phyloP scores from a whole-genome alignment of 53 echinoderm and acorn worm genomes.

The Paracentrotus lividus region DNA sequence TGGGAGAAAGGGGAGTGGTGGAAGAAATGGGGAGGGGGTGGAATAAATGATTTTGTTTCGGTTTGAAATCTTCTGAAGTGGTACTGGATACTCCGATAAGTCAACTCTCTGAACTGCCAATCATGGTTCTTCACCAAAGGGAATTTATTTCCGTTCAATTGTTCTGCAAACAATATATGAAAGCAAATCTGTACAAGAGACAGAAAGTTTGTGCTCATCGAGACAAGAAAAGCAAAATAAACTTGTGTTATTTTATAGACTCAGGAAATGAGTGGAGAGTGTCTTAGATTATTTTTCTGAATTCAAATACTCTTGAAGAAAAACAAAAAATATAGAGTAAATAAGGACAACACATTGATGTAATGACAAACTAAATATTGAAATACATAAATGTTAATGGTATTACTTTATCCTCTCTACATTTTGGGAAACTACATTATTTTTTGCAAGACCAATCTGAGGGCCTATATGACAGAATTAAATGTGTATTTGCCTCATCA shows the following conservation, averaged over 20 bases:
- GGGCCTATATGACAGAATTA: too few relatives aligned
- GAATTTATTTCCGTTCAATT: slow-evolving; percentile 46
- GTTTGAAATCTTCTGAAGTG: slow-evolving; percentile 52
- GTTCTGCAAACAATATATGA: slow-evolving; percentile 58
- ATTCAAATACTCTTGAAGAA: neutral
- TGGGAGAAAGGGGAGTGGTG: neutral
- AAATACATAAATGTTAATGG: too few relatives aligned
- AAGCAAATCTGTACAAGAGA: slow-evolving; percentile 22
- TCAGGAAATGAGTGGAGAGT: neutral
- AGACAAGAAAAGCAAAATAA: slow-evolving; percentile 2
- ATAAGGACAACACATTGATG: neutral
- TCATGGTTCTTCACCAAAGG: neutral
- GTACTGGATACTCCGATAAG: slow-evolving; percentile 14
- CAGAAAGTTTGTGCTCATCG: neutral
- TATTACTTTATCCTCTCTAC: too few relatives aligned
- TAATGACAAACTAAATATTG: too few relatives aligned
- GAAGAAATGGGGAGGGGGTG: slow-evolving; percentile 14
- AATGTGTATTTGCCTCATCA: neutral
- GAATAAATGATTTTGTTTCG: slow-evolving; percentile 48
- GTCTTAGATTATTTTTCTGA: neutral
- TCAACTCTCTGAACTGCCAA: slow-evolving; percentile 37
- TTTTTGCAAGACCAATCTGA: too few relatives aligned
- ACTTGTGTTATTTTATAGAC: too few relatives aligned
- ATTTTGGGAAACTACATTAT: too few relatives aligned
- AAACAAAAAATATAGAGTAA: neutral